Evolutionary conservation across 2,888 invertebrate species (phyloP).

Genomic region (Heliconius hortense): DNA sequence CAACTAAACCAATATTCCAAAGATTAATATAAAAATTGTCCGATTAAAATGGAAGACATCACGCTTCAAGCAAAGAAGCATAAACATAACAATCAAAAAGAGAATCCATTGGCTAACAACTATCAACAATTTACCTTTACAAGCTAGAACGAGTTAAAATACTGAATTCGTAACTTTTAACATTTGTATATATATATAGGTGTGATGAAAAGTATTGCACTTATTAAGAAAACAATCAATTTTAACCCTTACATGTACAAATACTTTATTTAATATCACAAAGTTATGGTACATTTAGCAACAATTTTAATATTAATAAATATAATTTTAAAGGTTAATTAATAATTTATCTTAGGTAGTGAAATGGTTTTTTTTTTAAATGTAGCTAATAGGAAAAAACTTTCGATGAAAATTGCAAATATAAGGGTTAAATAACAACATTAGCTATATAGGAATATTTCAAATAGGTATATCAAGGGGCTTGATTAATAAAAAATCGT

Average conservation of each 20-base stretch:
- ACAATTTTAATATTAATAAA: no score
- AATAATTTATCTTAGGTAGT: neutral
- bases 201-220: constrained; percentile 33
- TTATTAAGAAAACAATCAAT: constrained; percentile 6
- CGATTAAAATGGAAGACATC: constrained; percentile 68
- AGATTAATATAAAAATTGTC: constrained; percentile 55
- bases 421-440: constrained; percentile 23
- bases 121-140: constrained; percentile 40
- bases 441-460: neutral
- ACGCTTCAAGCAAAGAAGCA: constrained; percentile 50
- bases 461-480: constrained; percentile 17
- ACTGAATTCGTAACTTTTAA: constrained; percentile 42
- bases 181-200: constrained; percentile 30
- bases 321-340: neutral
- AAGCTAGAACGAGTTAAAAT: constrained; percentile 43
- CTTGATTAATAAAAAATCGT: constrained; percentile 1
- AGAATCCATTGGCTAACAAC: constrained; percentile 45
- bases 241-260: constrained; percentile 19
- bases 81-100: constrained; percentile 42
- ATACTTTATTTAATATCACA: constrained; percentile 18
- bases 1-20: constrained; percentile 64
- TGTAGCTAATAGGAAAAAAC: neutral
- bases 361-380: neutral
- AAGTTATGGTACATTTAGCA: constrained; percentile 13
- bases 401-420: constrained; percentile 6